Evolutionary conservation across 2,797 vertebrate species (phyloP), one percentile per base, ranked within the genome.

Genomic region (Muraenolepis orangiensis): DNA sequence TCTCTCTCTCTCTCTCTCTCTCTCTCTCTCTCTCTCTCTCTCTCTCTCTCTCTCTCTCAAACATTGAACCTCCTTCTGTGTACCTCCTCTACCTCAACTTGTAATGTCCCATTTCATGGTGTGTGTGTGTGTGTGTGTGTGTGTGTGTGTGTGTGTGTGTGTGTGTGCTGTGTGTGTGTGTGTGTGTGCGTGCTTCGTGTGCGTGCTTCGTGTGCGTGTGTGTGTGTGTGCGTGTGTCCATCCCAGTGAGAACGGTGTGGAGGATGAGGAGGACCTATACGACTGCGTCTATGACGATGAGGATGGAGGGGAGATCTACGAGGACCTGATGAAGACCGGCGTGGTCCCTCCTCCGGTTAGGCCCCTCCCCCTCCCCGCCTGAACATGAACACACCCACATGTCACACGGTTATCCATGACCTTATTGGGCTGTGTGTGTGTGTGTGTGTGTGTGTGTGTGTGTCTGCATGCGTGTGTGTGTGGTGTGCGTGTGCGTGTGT

Each of bases 211-310:
- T 74, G 42, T 20, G 42, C 42, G 38, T 68, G 69, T 29, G 12
- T 61, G 51, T 68, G 73, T 73, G 23, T 23, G 46, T 26, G 11
- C 31, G 67, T 73, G 29, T 57, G 70, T 69, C n/a, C 74, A 71
- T 46, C 34, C 69, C 87, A 99, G 97, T 86, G 97, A 97, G 89
- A 95, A 95, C 10, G 93, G 84, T 0, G 93, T 95, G 80, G 96
- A 96, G 29, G 94, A 95, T 57, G 96, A 97, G 76, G 98, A 99
- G 74, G 96, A 96, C 5, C 92, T 98, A 46, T 99, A 99, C 0
- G 98, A 98, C 92, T 99, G 96, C 1, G 98, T 99, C 38, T 99
- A 98, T 1, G 96, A 96, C 12, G 97, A 98, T 72, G 97, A 98
- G 67, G 96, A 98, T 72, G 97, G 96, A 0, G 98, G 95, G 0